These are phyloP conservation scores for Tetramorium alpestre DNA, from an alignment of 1,140 invertebrate species.

Conservation along the genomic window DNA sequence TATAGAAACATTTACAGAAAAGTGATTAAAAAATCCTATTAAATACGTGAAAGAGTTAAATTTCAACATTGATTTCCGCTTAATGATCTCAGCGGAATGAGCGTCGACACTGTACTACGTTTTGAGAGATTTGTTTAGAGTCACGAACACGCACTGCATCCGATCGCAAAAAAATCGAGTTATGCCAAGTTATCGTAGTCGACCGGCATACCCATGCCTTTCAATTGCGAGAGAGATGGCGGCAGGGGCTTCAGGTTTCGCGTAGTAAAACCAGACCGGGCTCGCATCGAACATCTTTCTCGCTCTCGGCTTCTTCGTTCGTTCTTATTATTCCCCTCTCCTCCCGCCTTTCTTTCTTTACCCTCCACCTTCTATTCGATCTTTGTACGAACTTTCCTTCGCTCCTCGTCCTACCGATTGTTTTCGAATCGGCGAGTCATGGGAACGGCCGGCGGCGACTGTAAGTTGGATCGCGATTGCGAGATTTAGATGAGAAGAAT, in stretches of 20 bases:
- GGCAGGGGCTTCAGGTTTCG: slow-evolving; percentile 72
- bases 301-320: slow-evolving; percentile 19
- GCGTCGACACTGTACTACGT: slow-evolving; percentile 19
- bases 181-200: slow-evolving; percentile 68
- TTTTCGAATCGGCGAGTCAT: slow-evolving; percentile 79
- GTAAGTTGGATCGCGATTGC: slow-evolving; percentile 34
- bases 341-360: slow-evolving; percentile 29
- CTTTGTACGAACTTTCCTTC: slow-evolving; percentile 62
- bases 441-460: slow-evolving; percentile 71
- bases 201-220: slow-evolving; percentile 53
- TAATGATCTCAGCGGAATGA: slow-evolving; percentile 5
- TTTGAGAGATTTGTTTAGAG: slow-evolving; percentile 67
- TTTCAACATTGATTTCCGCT: not conserved
- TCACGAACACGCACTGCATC: slow-evolving; percentile 54
- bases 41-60: slow-evolving; percentile 26
- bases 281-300: slow-evolving; percentile 7
- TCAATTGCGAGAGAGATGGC: slow-evolving; percentile 42
- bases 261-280: slow-evolving; percentile 77
- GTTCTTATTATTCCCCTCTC: slow-evolving; percentile 30
- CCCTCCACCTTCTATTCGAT: slow-evolving; percentile 46
- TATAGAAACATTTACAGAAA: not conserved
- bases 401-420: slow-evolving; percentile 74
- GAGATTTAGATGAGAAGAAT: slow-evolving; percentile 39
- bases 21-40: not conserved
- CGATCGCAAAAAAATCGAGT: slow-evolving; percentile 70